Evolutionary conservation across 1,140 invertebrate species (phyloP).

Genomic region (Mercenaria mercenaria): DNA sequence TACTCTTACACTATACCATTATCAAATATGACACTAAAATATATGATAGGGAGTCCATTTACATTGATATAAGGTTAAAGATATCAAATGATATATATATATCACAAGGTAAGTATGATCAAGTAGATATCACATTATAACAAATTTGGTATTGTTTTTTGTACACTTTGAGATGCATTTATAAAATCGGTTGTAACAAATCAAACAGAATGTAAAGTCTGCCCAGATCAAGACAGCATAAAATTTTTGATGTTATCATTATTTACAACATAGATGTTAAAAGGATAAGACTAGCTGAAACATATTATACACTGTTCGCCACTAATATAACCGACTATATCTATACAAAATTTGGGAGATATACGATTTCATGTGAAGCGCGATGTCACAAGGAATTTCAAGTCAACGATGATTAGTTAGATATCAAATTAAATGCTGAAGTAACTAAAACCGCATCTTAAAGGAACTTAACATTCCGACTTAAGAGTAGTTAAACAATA

Average conservation of each 20-base stretch:
- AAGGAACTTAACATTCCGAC: slow-evolving; percentile 37
- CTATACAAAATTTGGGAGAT: not conserved
- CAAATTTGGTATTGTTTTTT: not conserved
- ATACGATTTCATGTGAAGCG: slow-evolving; percentile 39
- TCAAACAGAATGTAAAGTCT: not conserved
- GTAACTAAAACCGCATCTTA: slow-evolving; percentile 45
- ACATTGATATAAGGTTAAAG: too few species aligned
- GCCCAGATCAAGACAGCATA: slow-evolving; percentile 13
- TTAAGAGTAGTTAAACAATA: slow-evolving; percentile 31
- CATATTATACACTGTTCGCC: slow-evolving; percentile 36
- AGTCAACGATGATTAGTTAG: slow-evolving; percentile 20
- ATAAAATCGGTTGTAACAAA: not conserved
- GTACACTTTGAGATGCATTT: not conserved
- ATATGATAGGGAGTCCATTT: too few species aligned
- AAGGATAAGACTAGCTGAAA: slow-evolving; percentile 8
- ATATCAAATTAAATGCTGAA: slow-evolving; percentile 56
- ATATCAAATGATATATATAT: too few species aligned
- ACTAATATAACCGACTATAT: slow-evolving; percentile 28
- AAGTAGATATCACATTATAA: not conserved
- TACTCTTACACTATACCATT: too few species aligned
- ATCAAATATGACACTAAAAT: too few species aligned
- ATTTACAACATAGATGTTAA: slow-evolving; percentile 52
- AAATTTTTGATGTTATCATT: slow-evolving; percentile 49
- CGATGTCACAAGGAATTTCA: slow-evolving; percentile 23
- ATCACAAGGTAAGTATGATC: not conserved